A percentile compares a stretch with the other conserved stretches of the same genome.
Conservation (phyloP, 2,113 vertebrate species). For the Prionailurus bengalensis region DNA sequence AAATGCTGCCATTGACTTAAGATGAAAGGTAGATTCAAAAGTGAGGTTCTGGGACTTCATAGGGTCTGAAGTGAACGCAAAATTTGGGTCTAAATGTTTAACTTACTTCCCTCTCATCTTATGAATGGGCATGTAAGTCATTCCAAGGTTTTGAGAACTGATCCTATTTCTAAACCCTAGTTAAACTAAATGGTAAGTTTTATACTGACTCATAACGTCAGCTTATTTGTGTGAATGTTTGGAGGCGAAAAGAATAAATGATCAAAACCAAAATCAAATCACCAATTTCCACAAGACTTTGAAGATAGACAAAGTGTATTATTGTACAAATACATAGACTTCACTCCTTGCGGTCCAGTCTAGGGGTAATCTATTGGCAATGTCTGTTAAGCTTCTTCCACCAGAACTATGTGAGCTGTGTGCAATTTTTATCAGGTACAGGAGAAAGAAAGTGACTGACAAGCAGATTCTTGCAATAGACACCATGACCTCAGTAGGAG, state of each 20-base stretch:
- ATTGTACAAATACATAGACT: background rate
- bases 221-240: constrained; percentile 7
- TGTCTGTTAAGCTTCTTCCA: background rate
- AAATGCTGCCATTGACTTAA: background rate
- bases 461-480: background rate
- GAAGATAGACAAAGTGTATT: background rate
- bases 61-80: background rate
- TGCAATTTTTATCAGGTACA: constrained; percentile 26
- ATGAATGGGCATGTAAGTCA: constrained; percentile 11
- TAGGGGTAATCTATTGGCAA: background rate
- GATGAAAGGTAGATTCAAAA: constrained; percentile 36
- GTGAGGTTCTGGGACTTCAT: background rate
- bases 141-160: constrained; percentile 3
- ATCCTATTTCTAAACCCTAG: background rate
- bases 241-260: background rate
- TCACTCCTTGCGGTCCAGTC: background rate
- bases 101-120: background rate
- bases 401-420: constrained; percentile 36
- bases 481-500: background rate
- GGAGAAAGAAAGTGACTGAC: background rate
- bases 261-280: constrained; percentile 41
- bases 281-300: background rate
- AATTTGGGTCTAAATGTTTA: background rate
- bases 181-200: background rate
- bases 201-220: background rate